A percentile compares a stretch with the other conserved stretches of the same genome.
Evolutionary conservation across 1,140 invertebrate species (phyloP).

Genomic region (Lepidurus packardi): DNA sequence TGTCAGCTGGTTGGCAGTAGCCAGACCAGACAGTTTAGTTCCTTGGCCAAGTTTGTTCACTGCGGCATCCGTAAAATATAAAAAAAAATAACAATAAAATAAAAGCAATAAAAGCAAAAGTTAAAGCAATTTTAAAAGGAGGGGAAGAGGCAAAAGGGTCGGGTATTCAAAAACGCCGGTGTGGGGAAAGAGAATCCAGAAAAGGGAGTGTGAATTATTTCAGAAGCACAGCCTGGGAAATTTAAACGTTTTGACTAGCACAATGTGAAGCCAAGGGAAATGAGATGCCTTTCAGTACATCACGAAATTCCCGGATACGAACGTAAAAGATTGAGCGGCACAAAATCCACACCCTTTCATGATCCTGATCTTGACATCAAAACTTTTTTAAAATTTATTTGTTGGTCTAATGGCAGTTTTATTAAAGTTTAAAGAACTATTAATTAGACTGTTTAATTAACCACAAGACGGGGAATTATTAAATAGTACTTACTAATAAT

Average conservation of each 20-base stretch:
- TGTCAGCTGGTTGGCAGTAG: conserved; percentile 13
- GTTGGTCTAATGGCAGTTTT: no score
- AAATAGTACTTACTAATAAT: no score
- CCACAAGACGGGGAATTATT: no score
- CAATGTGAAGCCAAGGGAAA: not conserved
- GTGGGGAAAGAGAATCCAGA: not conserved
- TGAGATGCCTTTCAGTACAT: not conserved
- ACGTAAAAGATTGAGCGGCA: not conserved
- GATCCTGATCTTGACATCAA: not conserved
- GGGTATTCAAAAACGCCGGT: not conserved
- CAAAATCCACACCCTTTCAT: not conserved
- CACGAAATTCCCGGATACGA: not conserved
- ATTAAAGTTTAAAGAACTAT: no score
- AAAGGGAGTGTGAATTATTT: conserved; percentile 19
- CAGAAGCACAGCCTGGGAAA: not conserved
- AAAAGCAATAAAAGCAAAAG: not conserved
- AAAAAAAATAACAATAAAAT: not conserved
- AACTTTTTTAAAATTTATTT: no score
- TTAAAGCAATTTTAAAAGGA: not conserved
- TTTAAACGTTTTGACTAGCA: conserved; percentile 16
- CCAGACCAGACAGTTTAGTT: not conserved
- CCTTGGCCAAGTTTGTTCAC: not conserved
- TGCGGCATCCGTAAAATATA: not conserved
- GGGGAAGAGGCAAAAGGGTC: not conserved
- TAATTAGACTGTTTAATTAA: no score